Percentiles rank a stretch among this genome's conserved stretches.
Conservation (phyloP, 2,888 invertebrate genomes). For the Hedya salicella region DNA sequence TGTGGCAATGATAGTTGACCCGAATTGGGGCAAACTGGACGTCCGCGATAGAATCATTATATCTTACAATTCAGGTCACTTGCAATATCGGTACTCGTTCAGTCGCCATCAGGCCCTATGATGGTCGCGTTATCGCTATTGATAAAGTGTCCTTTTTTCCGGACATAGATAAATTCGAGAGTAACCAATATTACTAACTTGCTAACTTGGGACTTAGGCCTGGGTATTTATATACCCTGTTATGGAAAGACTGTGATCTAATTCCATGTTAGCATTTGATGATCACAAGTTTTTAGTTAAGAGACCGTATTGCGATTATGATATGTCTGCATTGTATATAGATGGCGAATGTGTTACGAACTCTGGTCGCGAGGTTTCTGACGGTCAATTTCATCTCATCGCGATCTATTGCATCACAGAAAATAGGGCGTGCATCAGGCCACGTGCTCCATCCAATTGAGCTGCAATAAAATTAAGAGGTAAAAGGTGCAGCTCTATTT, state of each 20-base stretch:
- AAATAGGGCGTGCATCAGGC: constrained; percentile 36
- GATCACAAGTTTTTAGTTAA: too few relatives aligned
- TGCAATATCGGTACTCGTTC: neutral
- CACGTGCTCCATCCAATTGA: constrained; percentile 39
- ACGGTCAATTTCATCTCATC: constrained; percentile 9
- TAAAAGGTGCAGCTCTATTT: constrained; percentile 66
- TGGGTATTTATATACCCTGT: too few relatives aligned
- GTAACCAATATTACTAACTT: too few relatives aligned
- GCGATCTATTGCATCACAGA: constrained; percentile 35
- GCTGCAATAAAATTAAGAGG: constrained; percentile 40
- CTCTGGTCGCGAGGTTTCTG: neutral
- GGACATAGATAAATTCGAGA: too few relatives aligned
- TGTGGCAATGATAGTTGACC: constrained; percentile 49
- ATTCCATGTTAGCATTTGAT: too few relatives aligned
- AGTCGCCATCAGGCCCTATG: neutral
- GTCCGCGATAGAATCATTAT: constrained; percentile 24
- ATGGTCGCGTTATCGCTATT: too few relatives aligned
- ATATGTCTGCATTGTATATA: neutral
- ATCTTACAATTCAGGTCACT: constrained; percentile 27
- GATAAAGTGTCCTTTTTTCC: too few relatives aligned
- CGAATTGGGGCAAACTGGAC: constrained; percentile 41
- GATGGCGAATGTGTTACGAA: neutral
- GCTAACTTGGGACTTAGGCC: too few relatives aligned
- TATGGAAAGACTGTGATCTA: too few relatives aligned
- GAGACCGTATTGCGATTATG: too few relatives aligned